phyloP scores from a whole-genome alignment of 2,888 invertebrate genomes.

The Metalampra italica region DNA sequence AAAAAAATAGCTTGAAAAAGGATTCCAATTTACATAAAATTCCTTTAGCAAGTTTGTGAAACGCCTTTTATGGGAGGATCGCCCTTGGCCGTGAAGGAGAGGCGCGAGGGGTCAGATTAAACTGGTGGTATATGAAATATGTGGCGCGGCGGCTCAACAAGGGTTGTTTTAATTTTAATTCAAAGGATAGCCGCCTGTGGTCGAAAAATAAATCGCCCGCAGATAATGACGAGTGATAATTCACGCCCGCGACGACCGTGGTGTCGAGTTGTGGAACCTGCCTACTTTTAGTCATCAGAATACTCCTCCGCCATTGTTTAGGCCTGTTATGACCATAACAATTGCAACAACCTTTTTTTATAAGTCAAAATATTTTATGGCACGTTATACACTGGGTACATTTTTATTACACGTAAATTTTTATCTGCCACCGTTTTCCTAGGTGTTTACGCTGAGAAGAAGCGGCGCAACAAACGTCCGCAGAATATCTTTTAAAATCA shows the following conservation, averaged over 20 bases:
- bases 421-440: too few relatives aligned
- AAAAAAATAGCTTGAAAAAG: slow-evolving; percentile 31
- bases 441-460: too few relatives aligned
- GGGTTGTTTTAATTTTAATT: slow-evolving; percentile 62
- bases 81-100: not conserved
- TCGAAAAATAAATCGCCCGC: slow-evolving; percentile 46
- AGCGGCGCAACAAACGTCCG: too few relatives aligned
- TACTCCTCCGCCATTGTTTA: not conserved
- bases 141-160: slow-evolving; percentile 40
- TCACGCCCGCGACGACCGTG: slow-evolving; percentile 35
- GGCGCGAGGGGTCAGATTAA: slow-evolving; percentile 37
- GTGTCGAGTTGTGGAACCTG: not conserved
- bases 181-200: slow-evolving; percentile 56
- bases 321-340: too few relatives aligned
- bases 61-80: slow-evolving; percentile 18
- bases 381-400: too few relatives aligned
- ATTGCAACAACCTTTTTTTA: too few relatives aligned
- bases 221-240: slow-evolving; percentile 62
- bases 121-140: slow-evolving; percentile 48
- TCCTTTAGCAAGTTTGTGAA: slow-evolving; percentile 36
- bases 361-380: too few relatives aligned
- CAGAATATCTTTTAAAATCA: too few relatives aligned
- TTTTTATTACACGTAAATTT: too few relatives aligned
- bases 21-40: slow-evolving; percentile 65
- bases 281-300: slow-evolving; percentile 2